phyloP scores from a whole-genome alignment of 2,888 invertebrate species.

The Eugnorisma glareosa region DNA sequence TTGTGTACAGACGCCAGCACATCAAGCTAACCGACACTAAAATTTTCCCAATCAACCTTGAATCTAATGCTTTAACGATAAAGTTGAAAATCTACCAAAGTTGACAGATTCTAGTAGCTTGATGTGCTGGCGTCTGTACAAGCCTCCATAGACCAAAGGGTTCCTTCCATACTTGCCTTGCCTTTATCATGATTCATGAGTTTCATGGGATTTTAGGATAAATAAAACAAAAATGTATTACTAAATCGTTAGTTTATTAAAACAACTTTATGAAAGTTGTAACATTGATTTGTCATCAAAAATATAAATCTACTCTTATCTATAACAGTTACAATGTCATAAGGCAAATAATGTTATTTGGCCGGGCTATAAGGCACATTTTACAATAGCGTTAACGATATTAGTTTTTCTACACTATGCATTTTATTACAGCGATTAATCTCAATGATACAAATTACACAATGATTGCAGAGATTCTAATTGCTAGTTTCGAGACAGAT shows the following conservation, averaged over 20 bases:
- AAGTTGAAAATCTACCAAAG: neutral
- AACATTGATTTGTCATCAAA: slow-evolving; percentile 78
- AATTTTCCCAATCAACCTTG: neutral
- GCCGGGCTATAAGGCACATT: slow-evolving; percentile 76
- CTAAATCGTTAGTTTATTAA: slow-evolving; percentile 80
- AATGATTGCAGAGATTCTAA: slow-evolving; percentile 63
- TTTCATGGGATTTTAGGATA: neutral
- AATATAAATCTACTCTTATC: slow-evolving; percentile 71
- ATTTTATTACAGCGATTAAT: slow-evolving; percentile 47
- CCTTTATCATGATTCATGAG: neutral
- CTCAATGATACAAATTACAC: slow-evolving; percentile 57
- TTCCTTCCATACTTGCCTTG: neutral
- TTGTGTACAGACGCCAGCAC: neutral
- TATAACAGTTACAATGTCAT: slow-evolving; percentile 65
- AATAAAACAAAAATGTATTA: slow-evolving; percentile 69
- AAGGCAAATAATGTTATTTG: slow-evolving; percentile 69
- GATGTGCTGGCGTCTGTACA: neutral
- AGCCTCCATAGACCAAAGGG: neutral
- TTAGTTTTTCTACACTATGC: slow-evolving; percentile 48
- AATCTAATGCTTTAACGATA: neutral
- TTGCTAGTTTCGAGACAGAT: slow-evolving; percentile 22
- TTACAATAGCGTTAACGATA: slow-evolving; percentile 52
- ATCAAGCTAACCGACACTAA: no score
- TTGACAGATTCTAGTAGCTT: neutral
- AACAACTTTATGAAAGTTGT: slow-evolving; percentile 84